Base-by-base conservation (phyloP, 2,888 invertebrate species). In the Ophraella communa region DNA sequence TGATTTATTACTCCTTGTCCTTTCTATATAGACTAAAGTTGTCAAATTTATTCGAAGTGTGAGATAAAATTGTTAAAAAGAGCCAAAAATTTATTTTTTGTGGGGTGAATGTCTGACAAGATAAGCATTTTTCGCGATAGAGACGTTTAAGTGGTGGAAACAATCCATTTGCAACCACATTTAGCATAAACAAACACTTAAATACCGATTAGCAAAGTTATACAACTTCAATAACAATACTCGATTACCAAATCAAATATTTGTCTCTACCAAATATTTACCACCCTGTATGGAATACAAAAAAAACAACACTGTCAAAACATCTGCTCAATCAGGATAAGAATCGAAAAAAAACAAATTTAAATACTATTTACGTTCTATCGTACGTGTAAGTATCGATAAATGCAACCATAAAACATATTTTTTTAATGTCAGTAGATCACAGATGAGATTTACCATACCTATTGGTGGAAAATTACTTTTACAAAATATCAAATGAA, bases 331-430 rank as follows among this genome's bases (percentile, higher is more conserved):
- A 27, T 30, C 5, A 7, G 45, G 56, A 56, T 56, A 56, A 45
- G 56, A 30, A 56, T 56, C 30, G 23, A n/a, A n/a, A 44, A 55
- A 35, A 55, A 56, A 56, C 45, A 56, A 27, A 42, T 30, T 56
- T 56, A 56, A 56, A 42, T 42, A 56, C 45, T 56, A 24, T 56
- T 56, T 56, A 56, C 56, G 56, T 20, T 56, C 45, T 23, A 44
- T n/a, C n/a, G n/a, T n/a, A n/a, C n/a, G n/a, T n/a, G 45, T 30
- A 44, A 30, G 30, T 30, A 44, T 55, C 44, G 23, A 4, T 20
- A 56, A 56, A 45, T 56, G 56, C 45, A 49, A 56, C 10, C n/a
- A 20, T 21, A 44, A 42, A 27, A 30, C 55, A 56, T 30, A 33
- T 56, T 30, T 45, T 56, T 56, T 45, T 10, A 56, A 56, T 20